Evolutionary conservation across 2,797 vertebrate species (phyloP), one percentile per base, ranked within the genome.

Genomic region (Rhinoraja longicauda): DNA sequence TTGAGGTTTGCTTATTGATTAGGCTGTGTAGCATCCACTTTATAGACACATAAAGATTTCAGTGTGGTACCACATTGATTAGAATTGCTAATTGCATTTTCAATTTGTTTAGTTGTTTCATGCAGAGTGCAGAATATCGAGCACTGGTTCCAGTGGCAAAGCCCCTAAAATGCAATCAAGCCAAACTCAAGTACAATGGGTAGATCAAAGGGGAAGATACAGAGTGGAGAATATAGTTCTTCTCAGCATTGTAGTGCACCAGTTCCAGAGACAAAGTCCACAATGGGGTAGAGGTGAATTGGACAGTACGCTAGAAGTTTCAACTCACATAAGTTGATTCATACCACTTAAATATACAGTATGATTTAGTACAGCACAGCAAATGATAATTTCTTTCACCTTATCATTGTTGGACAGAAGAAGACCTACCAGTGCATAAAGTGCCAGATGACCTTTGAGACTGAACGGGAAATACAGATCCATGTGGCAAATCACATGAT

Each of bases 351-450:
- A 70, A 36, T 39, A 39, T 70, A 90, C 32, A 70, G 21, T 67
- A 67, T 57, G 57, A 75, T 21, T 75, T 21, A 53, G 45, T 45
- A 15, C 13, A 57, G 10, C 45, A 17, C 29, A 92, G 4, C 57
- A 92, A 92, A 92, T 75, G 53, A 73, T 92, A 92, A 26, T 29
- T 29, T 75, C 45, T 70, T 92, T 92, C 84, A 88, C 75, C 64
- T 92, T 75, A 75, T 75, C 73, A 92, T 92, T 92, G 39, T 92
- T 94, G 94, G 95, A 95, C 95, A 99, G 99, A 99, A 99, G 95
- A 99, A 99, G 97, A 99, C 98, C 93, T 99, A 99, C 96, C 99
- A 99, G 94, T 99, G 99, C 97, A 99, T 99, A 97, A 99, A 99
- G 97, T 99, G 99, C 97, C 99, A 99, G 97, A 99, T 99, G 99